A percentile compares a stretch with the other conserved stretches of the same genome.
These are phyloP conservation scores for Podarcis muralis DNA, from an alignment of 2,113 vertebrate species.

Conservation along the genomic window DNA sequence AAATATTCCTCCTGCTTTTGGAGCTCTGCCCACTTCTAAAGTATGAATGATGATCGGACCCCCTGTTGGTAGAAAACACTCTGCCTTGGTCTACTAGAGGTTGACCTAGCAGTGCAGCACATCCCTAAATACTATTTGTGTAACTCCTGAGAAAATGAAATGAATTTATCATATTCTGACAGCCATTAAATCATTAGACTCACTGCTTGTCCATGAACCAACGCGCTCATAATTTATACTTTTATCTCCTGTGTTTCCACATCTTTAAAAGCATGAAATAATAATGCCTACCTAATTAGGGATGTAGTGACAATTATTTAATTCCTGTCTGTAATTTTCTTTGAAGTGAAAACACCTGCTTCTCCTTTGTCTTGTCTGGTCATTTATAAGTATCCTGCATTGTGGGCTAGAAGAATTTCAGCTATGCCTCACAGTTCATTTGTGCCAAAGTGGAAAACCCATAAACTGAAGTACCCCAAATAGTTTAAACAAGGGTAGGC, in stretches of 20 bases:
- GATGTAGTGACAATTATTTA: slow-evolving; percentile 4
- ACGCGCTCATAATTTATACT: slow-evolving; percentile 13
- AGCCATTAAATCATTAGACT: neutral
- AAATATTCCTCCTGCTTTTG: neutral
- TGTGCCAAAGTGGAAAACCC: neutral
- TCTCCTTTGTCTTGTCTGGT: neutral
- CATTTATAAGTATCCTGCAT: neutral
- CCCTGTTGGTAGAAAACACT: neutral
- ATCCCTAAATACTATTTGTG: slow-evolving; percentile 17
- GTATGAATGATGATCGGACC: neutral
- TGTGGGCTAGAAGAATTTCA: slow-evolving; percentile 15
- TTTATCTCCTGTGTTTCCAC: neutral
- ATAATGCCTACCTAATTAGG: neutral
- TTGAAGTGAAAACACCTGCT: slow-evolving; percentile 12
- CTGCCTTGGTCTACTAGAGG: neutral
- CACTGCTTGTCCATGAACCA: neutral
- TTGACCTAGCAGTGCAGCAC: neutral
- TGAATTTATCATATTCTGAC: slow-evolving; percentile 26
- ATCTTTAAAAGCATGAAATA: slow-evolving; percentile 17
- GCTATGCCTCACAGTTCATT: neutral
- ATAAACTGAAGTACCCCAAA: neutral
- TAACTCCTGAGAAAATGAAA: slow-evolving; percentile 29
- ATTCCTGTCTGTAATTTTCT: slow-evolving; percentile 17
- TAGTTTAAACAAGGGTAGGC: neutral
- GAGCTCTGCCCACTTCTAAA: neutral